A percentile compares a stretch with the other conserved stretches of the same genome.
Conservation (phyloP, 2,888 invertebrate species). For the Scaptomyza tumidula region DNA sequence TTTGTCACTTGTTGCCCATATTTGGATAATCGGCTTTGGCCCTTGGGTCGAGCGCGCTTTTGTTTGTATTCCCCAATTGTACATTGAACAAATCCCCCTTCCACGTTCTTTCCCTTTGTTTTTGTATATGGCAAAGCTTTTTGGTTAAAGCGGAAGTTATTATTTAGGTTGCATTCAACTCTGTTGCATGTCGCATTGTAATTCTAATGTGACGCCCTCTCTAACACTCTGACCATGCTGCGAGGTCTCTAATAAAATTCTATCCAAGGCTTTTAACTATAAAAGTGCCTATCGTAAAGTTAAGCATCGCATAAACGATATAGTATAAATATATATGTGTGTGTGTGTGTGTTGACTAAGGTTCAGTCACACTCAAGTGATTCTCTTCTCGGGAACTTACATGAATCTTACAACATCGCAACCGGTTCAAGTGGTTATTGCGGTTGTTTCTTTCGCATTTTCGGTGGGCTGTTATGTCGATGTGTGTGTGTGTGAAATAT, state of each 20-base stretch:
- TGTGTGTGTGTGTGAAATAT: slow-evolving; percentile 38
- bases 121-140: slow-evolving; percentile 34
- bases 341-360: slow-evolving; percentile 36
- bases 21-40: slow-evolving; percentile 28
- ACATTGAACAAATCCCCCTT: slow-evolving; percentile 19
- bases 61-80: slow-evolving; percentile 32
- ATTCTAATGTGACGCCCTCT: slow-evolving; percentile 62
- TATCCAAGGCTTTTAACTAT: slow-evolving; percentile 44
- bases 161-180: slow-evolving; percentile 58
- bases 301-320: slow-evolving; percentile 33
- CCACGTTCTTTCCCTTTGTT: too few species aligned
- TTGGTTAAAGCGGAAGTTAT: slow-evolving; percentile 68
- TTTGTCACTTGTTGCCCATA: slow-evolving; percentile 58
- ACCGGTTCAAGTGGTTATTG: slow-evolving; percentile 68
- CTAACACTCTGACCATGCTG: slow-evolving; percentile 20
- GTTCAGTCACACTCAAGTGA: slow-evolving; percentile 76
- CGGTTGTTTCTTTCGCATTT: slow-evolving; percentile 64
- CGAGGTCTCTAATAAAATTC: slow-evolving; percentile 46
- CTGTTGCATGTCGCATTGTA: slow-evolving; percentile 61
- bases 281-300: slow-evolving; percentile 50
- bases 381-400: slow-evolving; percentile 69
- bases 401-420: slow-evolving; percentile 69
- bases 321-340: neutral
- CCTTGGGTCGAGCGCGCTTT: slow-evolving; percentile 36
- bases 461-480: slow-evolving; percentile 59